Conservation (phyloP, 2,888 invertebrate genomes). For the Heliconius aoede region DNA sequence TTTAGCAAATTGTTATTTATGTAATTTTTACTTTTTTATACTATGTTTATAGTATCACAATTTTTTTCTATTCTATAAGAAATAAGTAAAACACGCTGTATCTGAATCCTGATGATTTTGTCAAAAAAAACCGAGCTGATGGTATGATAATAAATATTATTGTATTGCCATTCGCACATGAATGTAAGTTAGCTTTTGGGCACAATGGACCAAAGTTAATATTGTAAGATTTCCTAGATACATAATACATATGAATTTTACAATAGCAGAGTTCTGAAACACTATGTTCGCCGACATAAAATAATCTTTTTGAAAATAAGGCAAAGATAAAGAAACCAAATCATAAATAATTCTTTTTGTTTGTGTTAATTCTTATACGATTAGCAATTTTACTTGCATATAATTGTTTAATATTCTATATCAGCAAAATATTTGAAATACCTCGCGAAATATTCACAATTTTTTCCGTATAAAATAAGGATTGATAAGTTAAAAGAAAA, state of each 20-base stretch:
- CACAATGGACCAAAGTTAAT: background rate
- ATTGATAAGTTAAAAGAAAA: background rate
- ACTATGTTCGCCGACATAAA: no score
- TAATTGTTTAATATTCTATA: background rate
- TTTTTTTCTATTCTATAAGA: background rate
- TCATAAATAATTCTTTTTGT: background rate
- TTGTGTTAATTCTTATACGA: background rate
- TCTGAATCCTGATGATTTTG: background rate
- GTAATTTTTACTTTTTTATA: background rate
- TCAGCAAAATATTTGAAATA: slow-evolving; percentile 6
- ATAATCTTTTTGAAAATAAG: background rate
- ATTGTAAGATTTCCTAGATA: background rate
- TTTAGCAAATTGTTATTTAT: background rate
- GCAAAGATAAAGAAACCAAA: background rate
- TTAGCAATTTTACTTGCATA: background rate
- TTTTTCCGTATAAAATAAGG: background rate
- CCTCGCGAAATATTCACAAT: background rate
- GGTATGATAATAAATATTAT: slow-evolving; percentile 1
- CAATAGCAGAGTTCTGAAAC: no score
- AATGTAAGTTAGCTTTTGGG: background rate
- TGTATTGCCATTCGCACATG: background rate
- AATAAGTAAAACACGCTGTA: background rate
- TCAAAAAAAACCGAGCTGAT: background rate
- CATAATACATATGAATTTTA: no score
- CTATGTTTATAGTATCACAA: background rate